phyloP scores from a whole-genome alignment of 2,113 vertebrate genomes.

The Myodes glareolus region DNA sequence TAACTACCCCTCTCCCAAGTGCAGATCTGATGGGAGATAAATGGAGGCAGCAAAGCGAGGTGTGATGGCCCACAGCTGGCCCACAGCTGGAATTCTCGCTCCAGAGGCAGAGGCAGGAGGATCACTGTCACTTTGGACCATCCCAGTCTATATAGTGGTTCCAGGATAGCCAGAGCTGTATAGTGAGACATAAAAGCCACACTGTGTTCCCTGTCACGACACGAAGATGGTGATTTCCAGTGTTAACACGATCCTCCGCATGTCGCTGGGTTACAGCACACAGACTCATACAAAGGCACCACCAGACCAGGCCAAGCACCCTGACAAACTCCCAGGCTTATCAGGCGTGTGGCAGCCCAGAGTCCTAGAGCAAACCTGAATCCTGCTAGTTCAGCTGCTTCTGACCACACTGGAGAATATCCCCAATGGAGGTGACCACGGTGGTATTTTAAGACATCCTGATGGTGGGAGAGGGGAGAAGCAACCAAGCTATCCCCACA shows the following conservation, averaged over 20 bases:
- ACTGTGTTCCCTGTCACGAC: background rate
- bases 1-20: background rate
- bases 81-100: background rate
- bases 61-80: background rate
- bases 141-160: background rate
- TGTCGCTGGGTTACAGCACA: background rate
- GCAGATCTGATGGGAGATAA: background rate
- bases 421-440: constrained; percentile 58
- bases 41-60: background rate
- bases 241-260: background rate
- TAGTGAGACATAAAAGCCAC: fast-evolving
- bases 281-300: background rate
- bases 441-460: constrained; percentile 60
- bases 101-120: background rate
- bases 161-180: background rate
- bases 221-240: background rate
- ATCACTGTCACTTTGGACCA: no score
- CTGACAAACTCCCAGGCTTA: background rate
- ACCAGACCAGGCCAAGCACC: background rate
- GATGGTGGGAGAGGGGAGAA: constrained; percentile 19
- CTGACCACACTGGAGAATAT: constrained; percentile 67
- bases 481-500: background rate
- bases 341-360: background rate
- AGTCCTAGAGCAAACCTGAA: constrained; percentile 31
- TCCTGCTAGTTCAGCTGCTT: constrained; percentile 69